Conservation (phyloP, 2,113 vertebrate genomes). For the Ploceus nigricollis region DNA sequence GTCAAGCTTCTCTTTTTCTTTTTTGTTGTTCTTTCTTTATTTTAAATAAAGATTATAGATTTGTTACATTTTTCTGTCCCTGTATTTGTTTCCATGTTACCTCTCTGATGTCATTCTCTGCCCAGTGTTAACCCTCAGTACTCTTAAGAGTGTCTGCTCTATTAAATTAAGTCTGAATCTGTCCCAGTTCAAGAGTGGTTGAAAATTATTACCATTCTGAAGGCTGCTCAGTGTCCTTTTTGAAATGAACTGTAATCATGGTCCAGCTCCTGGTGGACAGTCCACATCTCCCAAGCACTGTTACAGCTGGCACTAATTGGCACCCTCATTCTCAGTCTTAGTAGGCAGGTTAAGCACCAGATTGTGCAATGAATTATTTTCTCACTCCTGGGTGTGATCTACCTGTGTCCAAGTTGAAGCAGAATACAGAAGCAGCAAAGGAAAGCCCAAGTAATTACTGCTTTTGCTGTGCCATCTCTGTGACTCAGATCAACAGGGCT, state of each 20-base stretch:
- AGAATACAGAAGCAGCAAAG: not conserved
- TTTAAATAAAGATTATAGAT: not conserved
- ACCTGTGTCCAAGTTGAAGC: not conserved
- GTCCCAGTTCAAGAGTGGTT: not conserved
- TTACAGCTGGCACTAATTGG: not conserved
- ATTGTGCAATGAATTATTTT: slow-evolving; percentile 4
- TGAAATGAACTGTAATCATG: not conserved
- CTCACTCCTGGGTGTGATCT: not conserved
- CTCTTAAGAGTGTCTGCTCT: not conserved
- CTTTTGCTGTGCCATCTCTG: not conserved
- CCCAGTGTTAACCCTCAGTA: not conserved
- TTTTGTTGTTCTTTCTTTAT: not conserved
- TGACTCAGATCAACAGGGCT: not conserved
- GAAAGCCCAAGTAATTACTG: not conserved
- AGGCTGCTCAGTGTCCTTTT: not conserved
- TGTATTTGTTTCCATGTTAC: not conserved
- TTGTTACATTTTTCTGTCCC: not conserved
- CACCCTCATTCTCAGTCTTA: not conserved
- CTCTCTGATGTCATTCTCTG: not conserved
- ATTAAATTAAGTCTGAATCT: not conserved
- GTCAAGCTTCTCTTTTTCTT: not conserved
- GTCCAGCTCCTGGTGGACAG: not conserved
- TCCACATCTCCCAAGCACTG: not conserved
- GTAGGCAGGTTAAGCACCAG: not conserved
- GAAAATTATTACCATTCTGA: not conserved